Evolutionary conservation across 2,113 vertebrate genomes (phyloP).

Genomic region (Platysteira castanea): DNA sequence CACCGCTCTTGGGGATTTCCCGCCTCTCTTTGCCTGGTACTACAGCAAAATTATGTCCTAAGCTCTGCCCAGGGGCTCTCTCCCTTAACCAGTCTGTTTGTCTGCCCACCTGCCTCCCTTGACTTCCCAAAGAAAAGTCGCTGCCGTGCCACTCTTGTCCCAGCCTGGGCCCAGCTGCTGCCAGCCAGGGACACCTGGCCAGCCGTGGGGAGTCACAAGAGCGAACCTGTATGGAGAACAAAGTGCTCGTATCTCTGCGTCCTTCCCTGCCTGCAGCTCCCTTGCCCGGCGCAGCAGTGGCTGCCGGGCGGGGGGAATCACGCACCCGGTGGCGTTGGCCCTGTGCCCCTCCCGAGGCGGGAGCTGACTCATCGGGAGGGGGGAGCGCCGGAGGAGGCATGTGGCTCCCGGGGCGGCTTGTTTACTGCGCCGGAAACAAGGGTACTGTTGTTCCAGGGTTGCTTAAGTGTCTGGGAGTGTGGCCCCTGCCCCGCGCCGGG

Average conservation of each 20-base stretch:
- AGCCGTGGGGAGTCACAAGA: rapidly evolving
- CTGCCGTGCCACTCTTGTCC: background rate
- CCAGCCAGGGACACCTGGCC: background rate
- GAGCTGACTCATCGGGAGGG: background rate
- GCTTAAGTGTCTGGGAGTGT: slow-evolving; percentile 38
- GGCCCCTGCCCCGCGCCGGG: background rate
- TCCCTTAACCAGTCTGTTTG: background rate
- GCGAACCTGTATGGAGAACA: rapidly evolving
- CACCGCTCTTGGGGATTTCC: background rate
- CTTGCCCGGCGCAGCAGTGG: background rate
- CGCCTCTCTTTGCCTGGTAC: background rate
- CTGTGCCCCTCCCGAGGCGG: background rate
- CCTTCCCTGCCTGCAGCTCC: background rate
- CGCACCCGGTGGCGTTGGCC: background rate
- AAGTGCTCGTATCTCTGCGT: background rate
- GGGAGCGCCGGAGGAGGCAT: background rate
- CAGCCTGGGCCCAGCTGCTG: background rate
- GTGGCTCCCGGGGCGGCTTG: background rate
- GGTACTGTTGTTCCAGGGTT: slow-evolving; percentile 39
- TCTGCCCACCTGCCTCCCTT: background rate
- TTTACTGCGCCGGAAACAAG: slow-evolving; percentile 46
- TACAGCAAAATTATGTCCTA: background rate
- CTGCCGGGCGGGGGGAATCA: background rate
- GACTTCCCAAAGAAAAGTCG: background rate
- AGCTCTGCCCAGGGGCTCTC: background rate